These are phyloP conservation scores for Eudasyphora cyanicolor DNA, from an alignment of 2,888 invertebrate species.

Conservation along the genomic window DNA sequence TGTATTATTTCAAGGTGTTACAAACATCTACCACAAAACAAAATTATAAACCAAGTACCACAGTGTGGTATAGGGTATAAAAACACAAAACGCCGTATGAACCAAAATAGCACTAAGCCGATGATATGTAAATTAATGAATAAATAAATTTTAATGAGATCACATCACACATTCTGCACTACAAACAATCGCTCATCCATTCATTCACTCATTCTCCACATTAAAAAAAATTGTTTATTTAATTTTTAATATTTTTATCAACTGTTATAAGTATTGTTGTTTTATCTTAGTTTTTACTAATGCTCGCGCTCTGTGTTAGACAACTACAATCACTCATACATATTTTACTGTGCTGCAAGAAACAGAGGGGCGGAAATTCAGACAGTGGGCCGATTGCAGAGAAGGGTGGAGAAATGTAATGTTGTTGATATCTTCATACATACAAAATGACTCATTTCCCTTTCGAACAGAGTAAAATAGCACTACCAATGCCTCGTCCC, in stretches of 20 bases:
- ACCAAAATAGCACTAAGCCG: too few relatives aligned
- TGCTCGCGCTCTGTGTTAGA: background rate
- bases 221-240: background rate
- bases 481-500: too few relatives aligned
- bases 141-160: constrained; percentile 18
- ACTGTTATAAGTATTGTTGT: background rate
- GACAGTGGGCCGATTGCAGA: background rate
- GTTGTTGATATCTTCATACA: background rate
- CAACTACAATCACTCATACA: too few relatives aligned
- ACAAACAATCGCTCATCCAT: background rate
- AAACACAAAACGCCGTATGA: too few relatives aligned
- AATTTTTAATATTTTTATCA: background rate
- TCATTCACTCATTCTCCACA: too few relatives aligned
- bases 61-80: too few relatives aligned
- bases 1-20: too few relatives aligned
- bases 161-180: background rate
- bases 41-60: too few relatives aligned
- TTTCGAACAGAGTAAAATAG: too few relatives aligned
- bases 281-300: background rate
- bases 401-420: background rate
- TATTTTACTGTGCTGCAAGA: too few relatives aligned
- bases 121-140: constrained; percentile 29
- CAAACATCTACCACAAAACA: too few relatives aligned
- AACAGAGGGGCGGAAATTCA: background rate
- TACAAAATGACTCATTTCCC: background rate